A percentile compares a stretch with the other conserved stretches of the same genome.
Evolutionary conservation across 1,140 invertebrate genomes (phyloP).

Genomic region (Cyphomyrmex costatus): DNA sequence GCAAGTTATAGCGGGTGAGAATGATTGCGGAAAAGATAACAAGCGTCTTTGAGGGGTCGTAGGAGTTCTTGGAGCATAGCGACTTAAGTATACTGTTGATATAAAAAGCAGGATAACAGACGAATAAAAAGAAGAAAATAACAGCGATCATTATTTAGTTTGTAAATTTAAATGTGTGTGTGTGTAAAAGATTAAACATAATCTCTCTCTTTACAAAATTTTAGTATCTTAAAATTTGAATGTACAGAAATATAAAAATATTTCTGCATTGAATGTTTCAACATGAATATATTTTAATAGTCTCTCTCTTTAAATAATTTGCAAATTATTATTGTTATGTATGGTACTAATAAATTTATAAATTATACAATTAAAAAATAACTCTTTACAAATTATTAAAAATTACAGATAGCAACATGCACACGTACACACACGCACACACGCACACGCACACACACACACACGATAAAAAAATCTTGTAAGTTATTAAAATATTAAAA

Average conservation of each 20-base stretch:
- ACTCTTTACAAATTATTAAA: not conserved
- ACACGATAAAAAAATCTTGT: too few species aligned
- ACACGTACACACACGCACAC: too few species aligned
- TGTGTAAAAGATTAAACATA: not conserved
- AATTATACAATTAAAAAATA: slow-evolving; percentile 1
- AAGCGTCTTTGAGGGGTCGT: slow-evolving; percentile 82
- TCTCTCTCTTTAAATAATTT: not conserved
- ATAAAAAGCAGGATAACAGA: slow-evolving; percentile 55
- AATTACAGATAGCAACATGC: not conserved
- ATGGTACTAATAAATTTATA: not conserved
- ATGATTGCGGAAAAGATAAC: slow-evolving; percentile 80
- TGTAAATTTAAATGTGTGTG: not conserved
- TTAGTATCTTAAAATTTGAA: not conserved
- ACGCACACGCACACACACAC: too few species aligned
- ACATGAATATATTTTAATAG: slow-evolving; percentile 2
- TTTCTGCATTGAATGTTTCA: not conserved
- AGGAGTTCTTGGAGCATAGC: slow-evolving; percentile 80
- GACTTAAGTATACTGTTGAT: slow-evolving; percentile 74
- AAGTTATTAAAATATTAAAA: slow-evolving; percentile 15
- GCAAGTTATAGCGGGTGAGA: slow-evolving; percentile 62
- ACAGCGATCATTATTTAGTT: slow-evolving; percentile 49
- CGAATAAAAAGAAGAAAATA: slow-evolving; percentile 38
- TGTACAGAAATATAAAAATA: slow-evolving; percentile 8
- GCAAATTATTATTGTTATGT: not conserved
- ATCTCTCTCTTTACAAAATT: not conserved